phyloP scores from a whole-genome alignment of 64 coral and sea anemone species.

The Montipora capricornis region DNA sequence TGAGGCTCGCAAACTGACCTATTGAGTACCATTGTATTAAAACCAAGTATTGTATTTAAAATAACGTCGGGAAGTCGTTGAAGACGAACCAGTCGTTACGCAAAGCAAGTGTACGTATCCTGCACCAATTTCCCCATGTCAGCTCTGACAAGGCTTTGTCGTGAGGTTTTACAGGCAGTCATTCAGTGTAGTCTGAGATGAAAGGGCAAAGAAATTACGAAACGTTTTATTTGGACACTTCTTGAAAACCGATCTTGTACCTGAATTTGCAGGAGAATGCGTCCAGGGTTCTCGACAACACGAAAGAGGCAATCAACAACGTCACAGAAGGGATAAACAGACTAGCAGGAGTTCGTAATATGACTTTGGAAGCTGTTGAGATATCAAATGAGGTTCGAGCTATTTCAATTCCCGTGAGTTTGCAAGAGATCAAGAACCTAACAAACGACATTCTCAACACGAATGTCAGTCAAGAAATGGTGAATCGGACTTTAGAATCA shows the following conservation, averaged over 20 bases:
- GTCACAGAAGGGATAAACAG: constrained; percentile 81
- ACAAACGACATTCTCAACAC: constrained; percentile 80
- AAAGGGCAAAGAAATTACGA: too few species aligned
- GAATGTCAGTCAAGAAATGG: constrained; percentile 65
- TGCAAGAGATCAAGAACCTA: constrained; percentile 76
- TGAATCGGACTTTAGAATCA: constrained; percentile 84
- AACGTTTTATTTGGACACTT: too few species aligned
- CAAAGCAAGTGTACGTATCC: too few species aligned
- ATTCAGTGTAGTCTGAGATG: too few species aligned
- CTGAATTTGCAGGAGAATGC: constrained; percentile 77
- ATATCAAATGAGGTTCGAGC: constrained; percentile 69
- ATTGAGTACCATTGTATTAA: too few species aligned
- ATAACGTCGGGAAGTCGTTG: too few species aligned
- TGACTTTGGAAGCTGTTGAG: constrained; percentile 67
- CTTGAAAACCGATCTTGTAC: not conserved
- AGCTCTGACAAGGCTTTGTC: too few species aligned
- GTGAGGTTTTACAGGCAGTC: too few species aligned
- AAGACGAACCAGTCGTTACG: too few species aligned
- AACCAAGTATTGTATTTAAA: too few species aligned
- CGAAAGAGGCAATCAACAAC: constrained; percentile 66
- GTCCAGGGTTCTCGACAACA: constrained; percentile 67
- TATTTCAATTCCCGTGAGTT: constrained; percentile 71
- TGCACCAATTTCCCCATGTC: too few species aligned
- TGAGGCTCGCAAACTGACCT: too few species aligned
- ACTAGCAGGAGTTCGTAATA: constrained; percentile 66